Conservation (phyloP, 2,888 invertebrate genomes). For the Drosophila imparisetae region DNA sequence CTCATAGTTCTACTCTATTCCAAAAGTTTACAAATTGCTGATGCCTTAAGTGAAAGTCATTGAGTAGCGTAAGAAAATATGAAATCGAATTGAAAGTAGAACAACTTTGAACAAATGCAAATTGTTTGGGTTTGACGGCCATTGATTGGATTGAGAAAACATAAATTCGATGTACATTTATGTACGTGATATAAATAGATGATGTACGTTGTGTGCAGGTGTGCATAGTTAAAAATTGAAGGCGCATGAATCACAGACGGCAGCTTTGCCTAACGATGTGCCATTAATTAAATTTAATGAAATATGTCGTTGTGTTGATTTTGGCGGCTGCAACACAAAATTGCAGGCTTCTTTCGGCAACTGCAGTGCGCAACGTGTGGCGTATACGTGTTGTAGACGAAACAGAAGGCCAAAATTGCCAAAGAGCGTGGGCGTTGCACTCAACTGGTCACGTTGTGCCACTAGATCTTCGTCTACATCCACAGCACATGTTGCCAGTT, state of each 20-base stretch:
- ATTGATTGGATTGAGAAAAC: slow-evolving; percentile 17
- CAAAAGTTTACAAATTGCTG: slow-evolving; percentile 19
- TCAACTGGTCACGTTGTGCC: slow-evolving; percentile 15
- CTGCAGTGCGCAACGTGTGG: slow-evolving; percentile 40
- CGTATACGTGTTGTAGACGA: slow-evolving; percentile 61
- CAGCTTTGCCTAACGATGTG: slow-evolving; percentile 38
- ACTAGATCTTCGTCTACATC: slow-evolving; percentile 41
- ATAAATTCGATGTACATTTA: background rate
- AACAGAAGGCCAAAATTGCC: slow-evolving; percentile 36
- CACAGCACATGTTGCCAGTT: slow-evolving; percentile 22
- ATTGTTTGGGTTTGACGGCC: slow-evolving; percentile 17
- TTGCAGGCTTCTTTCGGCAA: slow-evolving; percentile 27
- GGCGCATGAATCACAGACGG: slow-evolving; percentile 47
- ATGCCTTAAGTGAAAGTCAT: slow-evolving; percentile 3
- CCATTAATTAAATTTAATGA: slow-evolving; percentile 76
- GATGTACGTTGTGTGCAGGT: background rate
- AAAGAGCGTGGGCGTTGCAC: slow-evolving; percentile 13
- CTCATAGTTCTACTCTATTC: slow-evolving; percentile 2
- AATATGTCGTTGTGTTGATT: slow-evolving; percentile 71
- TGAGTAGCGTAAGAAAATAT: slow-evolving; percentile 19
- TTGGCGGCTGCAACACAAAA: slow-evolving; percentile 35
- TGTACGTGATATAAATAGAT: background rate
- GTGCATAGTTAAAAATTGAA: slow-evolving; percentile 10
- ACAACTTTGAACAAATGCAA: slow-evolving; percentile 40
- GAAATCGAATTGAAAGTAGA: slow-evolving; percentile 18